Conservation (phyloP, 2,888 invertebrate species). For the Imbricaverruca yamaguchii region DNA sequence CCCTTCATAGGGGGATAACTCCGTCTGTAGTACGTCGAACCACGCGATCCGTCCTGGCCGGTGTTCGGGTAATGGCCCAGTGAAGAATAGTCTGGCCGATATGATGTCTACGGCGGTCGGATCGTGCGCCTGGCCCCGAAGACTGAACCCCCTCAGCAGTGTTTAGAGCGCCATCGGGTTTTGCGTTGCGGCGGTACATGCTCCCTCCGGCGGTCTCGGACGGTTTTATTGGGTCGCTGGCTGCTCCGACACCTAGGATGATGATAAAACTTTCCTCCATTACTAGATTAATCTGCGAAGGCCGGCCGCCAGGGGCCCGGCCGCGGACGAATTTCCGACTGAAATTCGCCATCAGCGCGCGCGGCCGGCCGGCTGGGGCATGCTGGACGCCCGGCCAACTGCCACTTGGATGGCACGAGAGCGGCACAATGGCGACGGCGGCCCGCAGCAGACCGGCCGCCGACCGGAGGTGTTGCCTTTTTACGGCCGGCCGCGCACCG, state of each 20-base stretch:
- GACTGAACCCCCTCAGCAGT: not conserved
- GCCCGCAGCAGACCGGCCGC: not conserved
- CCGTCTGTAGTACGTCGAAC: too few species aligned
- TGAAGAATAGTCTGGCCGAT: too few species aligned
- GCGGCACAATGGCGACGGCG: not conserved
- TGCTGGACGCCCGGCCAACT: not conserved
- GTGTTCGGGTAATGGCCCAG: too few species aligned
- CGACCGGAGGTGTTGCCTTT: not conserved
- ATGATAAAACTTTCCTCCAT: slow-evolving; percentile 19
- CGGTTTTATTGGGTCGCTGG: slow-evolving; percentile 3
- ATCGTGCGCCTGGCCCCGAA: too few species aligned
- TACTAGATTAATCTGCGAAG: slow-evolving; percentile 11
- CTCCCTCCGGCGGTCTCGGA: not conserved
- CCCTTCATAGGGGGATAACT: too few species aligned
- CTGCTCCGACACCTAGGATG: not conserved
- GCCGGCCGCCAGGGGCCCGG: not conserved
- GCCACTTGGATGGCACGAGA: not conserved
- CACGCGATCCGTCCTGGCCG: too few species aligned
- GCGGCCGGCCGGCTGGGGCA: not conserved
- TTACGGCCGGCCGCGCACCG: not conserved
- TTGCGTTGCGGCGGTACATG: not conserved
- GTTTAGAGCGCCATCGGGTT: not conserved
- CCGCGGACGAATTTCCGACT: not conserved
- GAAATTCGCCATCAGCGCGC: not conserved
- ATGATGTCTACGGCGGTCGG: too few species aligned